These are phyloP conservation scores for Gadopsis marmoratus DNA, from an alignment of 2,797 vertebrate genomes.

Conservation along the genomic window DNA sequence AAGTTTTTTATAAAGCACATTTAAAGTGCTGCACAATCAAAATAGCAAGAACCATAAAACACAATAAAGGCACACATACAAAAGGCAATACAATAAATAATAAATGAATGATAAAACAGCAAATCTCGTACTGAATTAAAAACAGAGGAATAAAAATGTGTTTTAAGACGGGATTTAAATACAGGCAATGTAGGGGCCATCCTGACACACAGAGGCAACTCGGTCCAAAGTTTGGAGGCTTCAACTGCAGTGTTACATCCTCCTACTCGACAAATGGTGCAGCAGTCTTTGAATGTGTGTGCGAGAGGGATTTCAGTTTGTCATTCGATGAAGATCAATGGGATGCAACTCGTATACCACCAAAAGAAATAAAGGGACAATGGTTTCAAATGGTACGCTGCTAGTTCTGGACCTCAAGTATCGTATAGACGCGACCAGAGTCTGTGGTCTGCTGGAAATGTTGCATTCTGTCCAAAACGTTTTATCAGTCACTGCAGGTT, in stretches of 20 bases:
- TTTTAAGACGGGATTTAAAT: too few relatives aligned
- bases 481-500: slow-evolving; percentile 17
- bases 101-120: too few relatives aligned
- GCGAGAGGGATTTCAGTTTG: slow-evolving; percentile 9
- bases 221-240: too few relatives aligned
- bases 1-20: too few relatives aligned
- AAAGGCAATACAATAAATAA: too few relatives aligned
- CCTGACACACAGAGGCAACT: too few relatives aligned
- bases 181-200: too few relatives aligned
- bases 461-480: slow-evolving; percentile 1
- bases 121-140: too few relatives aligned
- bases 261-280: slow-evolving; percentile 13
- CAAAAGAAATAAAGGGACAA: slow-evolving; percentile 1
- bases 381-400: not conserved
- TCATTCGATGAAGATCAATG: slow-evolving; percentile 21
- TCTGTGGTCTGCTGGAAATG: slow-evolving; percentile 3
- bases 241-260: not conserved
- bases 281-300: slow-evolving; percentile 23
- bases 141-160: too few relatives aligned
- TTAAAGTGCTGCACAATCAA: too few relatives aligned
- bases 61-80: too few relatives aligned
- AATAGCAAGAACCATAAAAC: too few relatives aligned
- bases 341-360: not conserved
- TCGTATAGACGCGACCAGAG: slow-evolving; percentile 21
- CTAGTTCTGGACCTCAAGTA: not conserved